A percentile compares a stretch with the other conserved stretches of the same genome.
Conservation (phyloP, 37 sponge, comb jelly and placozoan genomes). For the Hormiphora californensis region DNA sequence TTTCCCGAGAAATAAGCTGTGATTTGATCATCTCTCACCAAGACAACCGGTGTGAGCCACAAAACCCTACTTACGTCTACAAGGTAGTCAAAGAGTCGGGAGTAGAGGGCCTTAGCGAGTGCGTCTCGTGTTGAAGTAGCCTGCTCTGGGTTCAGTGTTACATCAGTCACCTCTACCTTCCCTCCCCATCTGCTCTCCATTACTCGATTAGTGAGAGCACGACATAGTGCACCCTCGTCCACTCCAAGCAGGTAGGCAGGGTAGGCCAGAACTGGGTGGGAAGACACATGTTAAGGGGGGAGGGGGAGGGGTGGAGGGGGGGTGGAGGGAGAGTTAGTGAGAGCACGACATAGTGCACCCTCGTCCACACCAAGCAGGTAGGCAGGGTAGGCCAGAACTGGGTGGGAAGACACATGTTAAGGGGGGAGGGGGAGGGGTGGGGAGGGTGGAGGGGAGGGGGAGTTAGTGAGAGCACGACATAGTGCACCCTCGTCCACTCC, state of each 20-base stretch:
- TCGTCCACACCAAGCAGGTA: constrained; percentile 83
- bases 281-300: too few species aligned
- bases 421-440: neutral
- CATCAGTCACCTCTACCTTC: constrained; percentile 73
- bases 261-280: constrained; percentile 76
- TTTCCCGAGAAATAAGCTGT: too few species aligned
- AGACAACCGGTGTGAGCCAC: neutral
- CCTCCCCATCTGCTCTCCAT: constrained; percentile 98
- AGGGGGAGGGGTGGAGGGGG: neutral
- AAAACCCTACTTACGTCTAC: constrained; percentile 64
- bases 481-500: constrained; percentile 73
- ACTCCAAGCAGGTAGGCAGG: constrained; percentile 86
- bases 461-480: constrained; percentile 26
- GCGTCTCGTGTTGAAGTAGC: constrained; percentile 88
- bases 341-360: constrained; percentile 52
- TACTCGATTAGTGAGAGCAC: constrained; percentile 60
- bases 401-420: neutral
- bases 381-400: constrained; percentile 90
- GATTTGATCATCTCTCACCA: neutral
- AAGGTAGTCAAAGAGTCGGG: constrained; percentile 88
- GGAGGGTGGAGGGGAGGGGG: too few species aligned
- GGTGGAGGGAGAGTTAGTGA: neutral
- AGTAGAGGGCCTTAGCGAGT: constrained; percentile 89
- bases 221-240: constrained; percentile 61
- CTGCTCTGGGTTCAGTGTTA: constrained; percentile 87